Percentiles rank a stretch among this genome's conserved stretches.
phyloP scores from a whole-genome alignment of 2,888 invertebrate genomes.

The Spisula subtruncata region DNA sequence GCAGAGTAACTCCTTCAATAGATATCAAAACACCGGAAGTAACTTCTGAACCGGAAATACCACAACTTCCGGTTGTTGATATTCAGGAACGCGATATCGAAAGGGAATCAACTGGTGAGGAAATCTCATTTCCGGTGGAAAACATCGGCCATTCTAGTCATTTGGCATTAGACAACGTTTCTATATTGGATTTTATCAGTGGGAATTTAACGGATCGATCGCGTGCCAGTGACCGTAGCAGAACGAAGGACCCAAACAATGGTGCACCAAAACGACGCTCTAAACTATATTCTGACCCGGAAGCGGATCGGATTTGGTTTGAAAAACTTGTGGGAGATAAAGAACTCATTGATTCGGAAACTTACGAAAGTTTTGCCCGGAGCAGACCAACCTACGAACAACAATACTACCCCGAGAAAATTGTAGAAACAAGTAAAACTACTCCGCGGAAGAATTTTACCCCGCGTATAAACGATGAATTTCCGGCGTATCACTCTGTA shows the following conservation, averaged over 20 bases:
- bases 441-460: conserved; percentile 56
- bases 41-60: conserved; percentile 23
- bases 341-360: conserved; percentile 68
- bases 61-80: conserved; percentile 34
- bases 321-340: conserved; percentile 75
- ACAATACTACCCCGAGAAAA: conserved; percentile 56
- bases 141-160: conserved; percentile 70
- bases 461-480: conserved; percentile 61
- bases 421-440: conserved; percentile 51
- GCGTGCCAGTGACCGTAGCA: neutral
- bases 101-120: conserved; percentile 26
- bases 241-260: conserved; percentile 14
- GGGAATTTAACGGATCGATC: conserved; percentile 54
- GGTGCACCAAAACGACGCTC: neutral
- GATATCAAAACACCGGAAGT: neutral
- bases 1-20: neutral
- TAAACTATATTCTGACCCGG: conserved; percentile 45
- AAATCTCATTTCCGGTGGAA: conserved; percentile 33
- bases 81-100: conserved; percentile 25
- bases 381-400: conserved; percentile 48
- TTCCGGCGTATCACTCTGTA: conserved; percentile 46
- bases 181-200: conserved; percentile 66
- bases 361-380: conserved; percentile 75
- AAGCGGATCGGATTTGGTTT: conserved; percentile 72
- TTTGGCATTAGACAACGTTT: conserved; percentile 52